Evolutionary conservation across 2,888 invertebrate genomes (phyloP).

Genomic region (Ariolimax columbianus): DNA sequence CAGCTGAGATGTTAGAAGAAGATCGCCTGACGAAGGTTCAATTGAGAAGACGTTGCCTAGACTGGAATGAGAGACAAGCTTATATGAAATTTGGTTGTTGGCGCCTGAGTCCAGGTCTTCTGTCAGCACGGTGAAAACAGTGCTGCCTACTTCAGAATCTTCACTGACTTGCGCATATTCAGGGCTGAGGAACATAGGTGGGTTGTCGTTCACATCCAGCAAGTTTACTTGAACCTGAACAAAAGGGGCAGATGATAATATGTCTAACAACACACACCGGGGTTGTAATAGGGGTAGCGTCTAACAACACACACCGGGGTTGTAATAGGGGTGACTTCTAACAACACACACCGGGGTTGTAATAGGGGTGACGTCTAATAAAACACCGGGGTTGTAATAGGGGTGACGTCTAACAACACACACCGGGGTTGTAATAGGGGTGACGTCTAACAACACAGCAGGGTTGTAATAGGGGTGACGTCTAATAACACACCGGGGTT

Average conservation of each 20-base stretch:
- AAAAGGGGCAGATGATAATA: neutral
- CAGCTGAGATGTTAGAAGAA: slow-evolving; percentile 90
- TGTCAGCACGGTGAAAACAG: slow-evolving; percentile 92
- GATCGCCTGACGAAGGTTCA: slow-evolving; percentile 91
- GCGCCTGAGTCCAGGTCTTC: slow-evolving; percentile 87
- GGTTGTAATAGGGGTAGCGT: no score
- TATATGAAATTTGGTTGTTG: slow-evolving; percentile 89
- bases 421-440: no score
- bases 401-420: no score
- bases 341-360: no score
- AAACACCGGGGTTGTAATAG: no score
- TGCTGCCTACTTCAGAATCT: slow-evolving; percentile 86
- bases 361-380: no score
- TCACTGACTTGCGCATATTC: slow-evolving; percentile 84
- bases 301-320: no score
- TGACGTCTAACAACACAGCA: no score
- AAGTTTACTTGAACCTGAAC: slow-evolving; percentile 88
- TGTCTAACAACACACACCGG: no score
- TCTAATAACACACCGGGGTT: no score
- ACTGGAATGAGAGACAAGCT: slow-evolving; percentile 57
- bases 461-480: no score
- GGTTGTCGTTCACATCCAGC: slow-evolving; percentile 94
- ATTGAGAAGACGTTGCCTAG: slow-evolving; percentile 86
- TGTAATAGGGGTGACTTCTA: no score
- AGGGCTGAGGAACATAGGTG: slow-evolving; percentile 89